These are phyloP conservation scores for Tethya wilhelma DNA, from an alignment of 37 sponge, comb jelly and placozoan genomes.

Conservation along the genomic window DNA sequence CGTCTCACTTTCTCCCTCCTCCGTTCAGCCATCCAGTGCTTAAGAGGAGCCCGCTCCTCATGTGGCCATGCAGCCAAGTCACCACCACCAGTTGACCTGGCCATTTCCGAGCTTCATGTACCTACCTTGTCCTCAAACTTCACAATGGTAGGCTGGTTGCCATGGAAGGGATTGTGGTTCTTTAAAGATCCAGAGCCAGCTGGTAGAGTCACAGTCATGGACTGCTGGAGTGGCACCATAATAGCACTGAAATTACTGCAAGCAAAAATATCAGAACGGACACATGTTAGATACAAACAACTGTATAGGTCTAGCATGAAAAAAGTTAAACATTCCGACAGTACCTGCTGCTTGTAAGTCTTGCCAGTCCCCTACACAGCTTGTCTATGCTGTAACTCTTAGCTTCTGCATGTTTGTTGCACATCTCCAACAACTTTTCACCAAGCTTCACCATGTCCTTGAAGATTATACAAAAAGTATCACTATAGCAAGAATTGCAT, in stretches of 20 bases:
- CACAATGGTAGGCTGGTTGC: too few species aligned
- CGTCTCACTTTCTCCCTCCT: too few species aligned
- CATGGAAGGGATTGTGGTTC: slow-evolving; percentile 87
- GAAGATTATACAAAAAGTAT: not conserved
- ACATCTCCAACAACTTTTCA: slow-evolving; percentile 71
- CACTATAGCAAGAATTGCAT: not conserved
- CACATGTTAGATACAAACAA: too few species aligned
- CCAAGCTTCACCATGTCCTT: slow-evolving; percentile 71
- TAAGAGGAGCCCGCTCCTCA: too few species aligned
- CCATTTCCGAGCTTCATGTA: too few species aligned
- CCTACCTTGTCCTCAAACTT: too few species aligned
- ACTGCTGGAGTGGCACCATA: slow-evolving; percentile 87
- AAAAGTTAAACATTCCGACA: not conserved
- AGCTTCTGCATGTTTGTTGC: slow-evolving; percentile 70
- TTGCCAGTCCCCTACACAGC: slow-evolving; percentile 54
- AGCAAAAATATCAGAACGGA: too few species aligned
- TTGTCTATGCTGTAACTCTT: slow-evolving; percentile 69
- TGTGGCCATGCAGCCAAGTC: too few species aligned
- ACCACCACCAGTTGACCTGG: too few species aligned
- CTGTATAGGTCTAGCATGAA: too few species aligned
- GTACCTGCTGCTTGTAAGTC: slow-evolving; percentile 73
- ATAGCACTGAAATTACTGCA: slow-evolving; percentile 80
- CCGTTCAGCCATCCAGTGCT: too few species aligned
- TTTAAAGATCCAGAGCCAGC: slow-evolving; percentile 20
- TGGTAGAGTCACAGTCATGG: slow-evolving; percentile 91